Base-by-base conservation (phyloP, 2,888 invertebrate species). In the Pseudanteris insignis region DNA sequence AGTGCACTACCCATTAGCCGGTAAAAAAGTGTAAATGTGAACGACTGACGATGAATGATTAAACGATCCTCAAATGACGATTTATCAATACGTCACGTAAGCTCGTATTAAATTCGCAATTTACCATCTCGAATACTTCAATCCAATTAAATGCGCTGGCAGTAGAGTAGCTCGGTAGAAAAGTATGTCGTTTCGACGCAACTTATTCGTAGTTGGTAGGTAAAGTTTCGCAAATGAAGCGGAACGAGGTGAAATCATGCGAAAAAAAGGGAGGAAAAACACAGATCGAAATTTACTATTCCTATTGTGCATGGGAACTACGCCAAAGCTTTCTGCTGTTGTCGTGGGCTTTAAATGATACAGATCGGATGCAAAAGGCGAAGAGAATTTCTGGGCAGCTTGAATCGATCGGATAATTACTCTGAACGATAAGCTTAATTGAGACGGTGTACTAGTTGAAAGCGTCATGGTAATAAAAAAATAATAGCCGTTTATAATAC, bases 381-480 rank as follows among this genome's bases (percentile, higher is more conserved):
- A 51, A 50, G 50, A 44, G 50, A 58, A 58, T 51, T 46, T 51
- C 50, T 44, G 33, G 58, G 40, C 46, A 38, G 29, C 46, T 46
- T 21, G 34, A 59, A 63, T 63, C 58, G 63, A 63, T 55, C 55
- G 54, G 63, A 59, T 63, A 63, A 63, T 63, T 63, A 63, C 58
- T 46, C 50, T 54, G 46, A 63, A 54, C 41, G 59, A 59, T 54
- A 34, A 50, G 54, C 37, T 58, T 50, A 58, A 55, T 59, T 46
- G 58, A 46, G 54, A 44, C 47, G n/a, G 47, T 30, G 44, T 32
- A 26, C 43, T 38, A 40, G 50, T 38, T 46, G 33, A 34, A 41
- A 53, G 44, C 48, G 44, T 25, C 40, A 44, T 14, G 21, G 37
- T 3, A 15, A 48, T 44, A 48, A 48, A 54, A 54, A 58, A 58